Conservation (phyloP, 2,797 vertebrate genomes). For the Ammospiza maritima region DNA sequence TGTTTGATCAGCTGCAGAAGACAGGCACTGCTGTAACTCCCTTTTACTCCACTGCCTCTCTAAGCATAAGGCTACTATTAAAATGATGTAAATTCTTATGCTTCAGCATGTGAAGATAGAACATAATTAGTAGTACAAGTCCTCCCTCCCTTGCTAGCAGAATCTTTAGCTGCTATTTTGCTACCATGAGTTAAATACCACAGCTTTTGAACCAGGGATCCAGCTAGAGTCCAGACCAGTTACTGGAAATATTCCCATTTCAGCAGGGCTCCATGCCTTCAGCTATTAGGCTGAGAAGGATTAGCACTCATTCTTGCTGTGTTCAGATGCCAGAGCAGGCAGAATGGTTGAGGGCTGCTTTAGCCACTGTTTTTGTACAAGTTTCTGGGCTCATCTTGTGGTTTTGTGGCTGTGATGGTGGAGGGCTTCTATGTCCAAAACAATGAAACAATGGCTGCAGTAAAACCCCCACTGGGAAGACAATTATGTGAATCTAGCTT, state of each 20-base stretch:
- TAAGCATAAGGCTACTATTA: neutral
- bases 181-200: neutral
- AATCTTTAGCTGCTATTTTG: neutral
- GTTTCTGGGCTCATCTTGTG: neutral
- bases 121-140: neutral
- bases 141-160: neutral
- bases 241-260: constrained; percentile 4
- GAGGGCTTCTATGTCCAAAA: neutral
- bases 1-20: neutral
- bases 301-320: neutral
- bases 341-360: neutral
- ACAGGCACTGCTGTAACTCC: neutral
- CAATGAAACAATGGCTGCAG: neutral
- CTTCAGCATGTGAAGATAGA: neutral
- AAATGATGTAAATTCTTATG: neutral
- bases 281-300: neutral
- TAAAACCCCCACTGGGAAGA: neutral
- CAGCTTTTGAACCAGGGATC: neutral
- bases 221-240: neutral
- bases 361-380: neutral
- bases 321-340: neutral
- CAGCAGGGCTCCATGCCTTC: neutral
- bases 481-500: neutral
- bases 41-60: neutral
- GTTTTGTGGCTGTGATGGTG: neutral